These are phyloP conservation scores for Halichoeres trimaculatus DNA, from an alignment of 2,113 vertebrate species.

Conservation along the genomic window DNA sequence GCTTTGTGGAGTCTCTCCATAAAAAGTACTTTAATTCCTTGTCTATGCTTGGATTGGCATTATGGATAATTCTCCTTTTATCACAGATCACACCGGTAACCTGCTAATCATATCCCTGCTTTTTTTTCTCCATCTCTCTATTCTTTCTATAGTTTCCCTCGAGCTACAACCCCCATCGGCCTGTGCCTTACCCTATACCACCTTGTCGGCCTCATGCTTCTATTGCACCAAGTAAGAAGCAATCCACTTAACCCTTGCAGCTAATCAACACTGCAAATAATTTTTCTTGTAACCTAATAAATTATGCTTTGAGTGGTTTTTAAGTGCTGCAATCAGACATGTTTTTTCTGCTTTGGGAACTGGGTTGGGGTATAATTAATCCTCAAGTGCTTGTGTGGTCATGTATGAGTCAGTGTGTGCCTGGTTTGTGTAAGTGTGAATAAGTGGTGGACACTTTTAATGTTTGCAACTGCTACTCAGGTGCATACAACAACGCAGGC, in stretches of 20 bases:
- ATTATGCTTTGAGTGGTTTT: neutral
- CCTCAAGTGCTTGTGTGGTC: neutral
- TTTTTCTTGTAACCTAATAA: neutral
- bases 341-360: slow-evolving; percentile 13
- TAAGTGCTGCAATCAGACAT: neutral
- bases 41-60: neutral
- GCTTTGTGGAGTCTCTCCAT: too few species aligned
- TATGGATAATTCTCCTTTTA: neutral
- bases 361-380: slow-evolving; percentile 19
- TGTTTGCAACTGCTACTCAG: slow-evolving; percentile 84
- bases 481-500: slow-evolving; percentile 96
- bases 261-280: neutral
- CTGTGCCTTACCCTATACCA: slow-evolving; percentile 97
- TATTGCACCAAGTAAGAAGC: slow-evolving; percentile 95
- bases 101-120: neutral
- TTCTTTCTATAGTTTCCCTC: slow-evolving; percentile 87
- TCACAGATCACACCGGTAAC: neutral
- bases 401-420: neutral
- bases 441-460: slow-evolving; percentile 62
- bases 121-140: slow-evolving; percentile 26
- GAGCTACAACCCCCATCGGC: slow-evolving; percentile 95
- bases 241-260: neutral
- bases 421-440: slow-evolving; percentile 14
- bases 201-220: slow-evolving; percentile 96
- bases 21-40: neutral